Evolutionary conservation across 2,888 invertebrate genomes (phyloP).

Genomic region (Prenolepis imparis): DNA sequence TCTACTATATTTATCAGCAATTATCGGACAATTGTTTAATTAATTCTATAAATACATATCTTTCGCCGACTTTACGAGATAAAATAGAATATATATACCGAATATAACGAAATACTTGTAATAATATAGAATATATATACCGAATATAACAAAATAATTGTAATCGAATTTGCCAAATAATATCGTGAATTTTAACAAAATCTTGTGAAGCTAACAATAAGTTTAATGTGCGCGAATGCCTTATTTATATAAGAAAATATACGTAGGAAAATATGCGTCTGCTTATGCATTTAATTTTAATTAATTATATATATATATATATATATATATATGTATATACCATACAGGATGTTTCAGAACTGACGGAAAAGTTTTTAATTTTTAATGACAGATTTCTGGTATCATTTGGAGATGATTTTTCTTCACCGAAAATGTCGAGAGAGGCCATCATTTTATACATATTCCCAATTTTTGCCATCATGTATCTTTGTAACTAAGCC

Average conservation of each 20-base stretch:
- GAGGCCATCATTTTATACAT: too few species aligned
- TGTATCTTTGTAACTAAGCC: too few species aligned
- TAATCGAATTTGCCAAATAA: slow-evolving; percentile 8
- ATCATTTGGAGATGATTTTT: too few species aligned
- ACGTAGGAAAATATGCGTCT: not conserved
- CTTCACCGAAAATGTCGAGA: too few species aligned
- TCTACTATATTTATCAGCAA: not conserved
- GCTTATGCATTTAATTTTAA: slow-evolving; percentile 29
- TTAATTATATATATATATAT: not conserved
- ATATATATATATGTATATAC: not conserved
- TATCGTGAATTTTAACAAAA: not conserved
- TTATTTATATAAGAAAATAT: slow-evolving; percentile 50
- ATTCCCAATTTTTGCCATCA: too few species aligned
- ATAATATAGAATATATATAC: slow-evolving; percentile 3
- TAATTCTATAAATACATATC: slow-evolving; percentile 10
- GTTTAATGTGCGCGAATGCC: slow-evolving; percentile 30
- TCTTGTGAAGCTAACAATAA: slow-evolving; percentile 12
- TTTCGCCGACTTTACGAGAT: not conserved
- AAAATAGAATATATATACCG: slow-evolving; percentile 4
- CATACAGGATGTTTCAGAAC: too few species aligned
- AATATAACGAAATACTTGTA: slow-evolving; percentile 15
- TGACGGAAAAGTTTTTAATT: too few species aligned
- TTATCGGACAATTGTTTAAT: slow-evolving; percentile 4
- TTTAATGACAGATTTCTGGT: too few species aligned
- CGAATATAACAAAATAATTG: slow-evolving; percentile 6